Evolutionary conservation across 2,797 vertebrate species (phyloP), one percentile per base, ranked within the genome.

Genomic region (Dicrostonyx torquatus): DNA sequence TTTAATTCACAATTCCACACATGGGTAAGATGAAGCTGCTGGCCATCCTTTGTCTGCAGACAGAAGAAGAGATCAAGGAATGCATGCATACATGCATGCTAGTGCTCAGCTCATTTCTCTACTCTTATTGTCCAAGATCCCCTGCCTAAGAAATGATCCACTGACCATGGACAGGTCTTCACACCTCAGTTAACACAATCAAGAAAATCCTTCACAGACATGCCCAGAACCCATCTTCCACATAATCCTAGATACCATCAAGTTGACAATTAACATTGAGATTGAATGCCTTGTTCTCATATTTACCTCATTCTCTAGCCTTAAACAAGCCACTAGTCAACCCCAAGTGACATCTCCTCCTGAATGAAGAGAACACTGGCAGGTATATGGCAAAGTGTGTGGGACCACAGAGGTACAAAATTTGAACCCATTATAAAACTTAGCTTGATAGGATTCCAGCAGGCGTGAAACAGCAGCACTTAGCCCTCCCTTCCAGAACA

Each of bases 401-500:
- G 40, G 24, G 68, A 18, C 45, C 53, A 76, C 6, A 9, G 14
- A 37, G 29, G 40, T 79, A 72, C 87, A 86, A 40, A 93, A 78
- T 26, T 29, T 3, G 37, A 29, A 55, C 66, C 45, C 79, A n/a
- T 53, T 90, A 79, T 64, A 37, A 34, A 94, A 55, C 55, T 37
- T 82, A 86, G 53, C 84, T 89, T 50, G 24, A 87, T 94, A 89
- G 73, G 70, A 84, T 91, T 31, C 66, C 97, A 95, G 14, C 40
- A 88, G n/a, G 26, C 78, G 40, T 97, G 60, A 96, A 92, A 66
- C 83, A 79, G 1, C 2, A 89, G 0, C n/a, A 93, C 50, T 87
- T 93, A 66, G 83, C 64, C 45, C 24, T 87, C 60, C 50, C 20
- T 87, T 87, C 4, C 6, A 22, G 60, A 58, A 73, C 15, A n/a